A percentile compares a stretch with the other conserved stretches of the same genome.
These are phyloP conservation scores for Buphagus erythrorhynchus DNA, from an alignment of 2,797 vertebrate species.

Conservation along the genomic window DNA sequence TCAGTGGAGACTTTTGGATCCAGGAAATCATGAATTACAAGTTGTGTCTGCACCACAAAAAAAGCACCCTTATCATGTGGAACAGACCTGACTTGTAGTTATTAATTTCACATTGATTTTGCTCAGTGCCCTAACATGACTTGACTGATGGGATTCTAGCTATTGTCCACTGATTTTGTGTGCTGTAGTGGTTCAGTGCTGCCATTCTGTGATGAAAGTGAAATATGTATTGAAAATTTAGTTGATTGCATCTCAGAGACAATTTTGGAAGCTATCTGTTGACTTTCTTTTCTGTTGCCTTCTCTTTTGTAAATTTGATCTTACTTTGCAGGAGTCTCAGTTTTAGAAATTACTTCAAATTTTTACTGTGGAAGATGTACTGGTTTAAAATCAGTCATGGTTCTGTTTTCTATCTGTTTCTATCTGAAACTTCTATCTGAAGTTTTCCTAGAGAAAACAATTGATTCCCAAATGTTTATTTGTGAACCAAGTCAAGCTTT, in stretches of 20 bases:
- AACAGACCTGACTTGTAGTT: background rate
- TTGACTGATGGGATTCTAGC: background rate
- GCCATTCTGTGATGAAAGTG: background rate
- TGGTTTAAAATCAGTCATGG: background rate
- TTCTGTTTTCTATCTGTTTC: background rate
- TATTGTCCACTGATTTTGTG: background rate
- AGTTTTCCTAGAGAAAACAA: background rate
- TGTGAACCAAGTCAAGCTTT: background rate
- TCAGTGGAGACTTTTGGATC: background rate
- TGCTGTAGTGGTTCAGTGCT: background rate
- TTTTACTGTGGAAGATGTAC: background rate
- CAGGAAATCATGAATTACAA: background rate
- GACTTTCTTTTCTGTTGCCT: background rate
- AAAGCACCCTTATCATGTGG: background rate
- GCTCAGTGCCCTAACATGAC: background rate
- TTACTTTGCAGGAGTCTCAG: background rate
- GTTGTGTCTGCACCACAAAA: background rate
- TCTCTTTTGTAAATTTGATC: background rate
- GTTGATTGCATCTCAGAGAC: background rate
- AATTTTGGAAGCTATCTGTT: background rate
- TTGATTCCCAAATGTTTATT: background rate
- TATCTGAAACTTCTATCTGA: background rate
- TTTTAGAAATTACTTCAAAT: background rate
- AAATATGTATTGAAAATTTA: background rate
- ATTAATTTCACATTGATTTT: background rate